phyloP scores from a whole-genome alignment of 2,888 invertebrate species.

The Eretmocerus hayati region DNA sequence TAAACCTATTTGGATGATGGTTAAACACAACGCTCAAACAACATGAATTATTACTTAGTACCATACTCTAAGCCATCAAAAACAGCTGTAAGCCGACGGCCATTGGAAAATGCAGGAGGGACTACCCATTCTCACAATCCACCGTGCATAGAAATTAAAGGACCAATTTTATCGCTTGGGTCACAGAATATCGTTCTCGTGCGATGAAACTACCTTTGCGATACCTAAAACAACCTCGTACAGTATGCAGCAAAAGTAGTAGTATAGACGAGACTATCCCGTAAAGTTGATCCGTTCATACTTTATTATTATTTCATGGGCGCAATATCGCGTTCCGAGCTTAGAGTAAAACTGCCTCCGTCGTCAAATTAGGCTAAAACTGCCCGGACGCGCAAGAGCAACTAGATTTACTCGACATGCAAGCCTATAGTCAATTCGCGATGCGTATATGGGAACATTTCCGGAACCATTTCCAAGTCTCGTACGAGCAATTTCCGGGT shows the following conservation, averaged over 20 bases:
- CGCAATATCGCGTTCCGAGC: conserved; percentile 42
- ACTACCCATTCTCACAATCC: not conserved
- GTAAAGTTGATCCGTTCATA: conserved; percentile 46
- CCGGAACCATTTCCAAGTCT: too few species aligned
- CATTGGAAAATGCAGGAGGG: not conserved
- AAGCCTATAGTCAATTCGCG: too few species aligned
- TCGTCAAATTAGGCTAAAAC: conserved; percentile 45
- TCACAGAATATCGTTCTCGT: too few species aligned
- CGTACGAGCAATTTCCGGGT: not conserved
- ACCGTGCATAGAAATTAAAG: conserved; percentile 19
- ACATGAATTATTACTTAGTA: too few species aligned
- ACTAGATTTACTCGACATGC: conserved; percentile 32
- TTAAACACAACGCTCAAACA: too few species aligned
- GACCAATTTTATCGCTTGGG: conserved; percentile 20
- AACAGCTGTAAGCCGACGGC: too few species aligned
- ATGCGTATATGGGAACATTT: not conserved
- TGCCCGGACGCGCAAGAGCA: too few species aligned
- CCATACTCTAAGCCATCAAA: too few species aligned
- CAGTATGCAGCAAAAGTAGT: conserved; percentile 38
- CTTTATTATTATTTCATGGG: conserved; percentile 46
- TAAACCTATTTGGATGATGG: too few species aligned
- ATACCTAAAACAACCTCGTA: too few species aligned
- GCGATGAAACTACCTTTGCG: too few species aligned
- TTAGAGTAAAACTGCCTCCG: conserved; percentile 22
- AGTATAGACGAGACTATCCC: conserved; percentile 28